phyloP scores from a whole-genome alignment of 2,113 vertebrate species.

The Nycticorax nycticorax region DNA sequence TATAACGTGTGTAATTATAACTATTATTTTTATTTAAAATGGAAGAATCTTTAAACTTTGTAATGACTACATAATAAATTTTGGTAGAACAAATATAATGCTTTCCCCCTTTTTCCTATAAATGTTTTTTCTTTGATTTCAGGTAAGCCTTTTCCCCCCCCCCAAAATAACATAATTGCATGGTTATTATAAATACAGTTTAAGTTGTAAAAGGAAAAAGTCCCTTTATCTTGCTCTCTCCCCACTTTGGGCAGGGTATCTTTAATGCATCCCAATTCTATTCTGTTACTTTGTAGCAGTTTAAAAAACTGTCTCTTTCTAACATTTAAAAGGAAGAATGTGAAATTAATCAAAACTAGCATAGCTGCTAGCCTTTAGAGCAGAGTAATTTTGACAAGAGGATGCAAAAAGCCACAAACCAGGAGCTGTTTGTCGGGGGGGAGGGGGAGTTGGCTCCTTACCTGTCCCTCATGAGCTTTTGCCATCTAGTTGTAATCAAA shows the following conservation, averaged over 20 bases:
- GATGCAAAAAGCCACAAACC: background rate
- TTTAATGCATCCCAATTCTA: background rate
- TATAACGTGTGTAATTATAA: slow-evolving; percentile 76
- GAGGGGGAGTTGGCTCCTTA: background rate
- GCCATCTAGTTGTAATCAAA: background rate
- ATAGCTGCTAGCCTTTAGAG: background rate
- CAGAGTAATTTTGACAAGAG: background rate
- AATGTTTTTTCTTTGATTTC: slow-evolving; percentile 59
- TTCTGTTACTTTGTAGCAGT: background rate
- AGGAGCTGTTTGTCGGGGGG: background rate
- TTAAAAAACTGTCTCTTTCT: background rate
- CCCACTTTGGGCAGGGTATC: background rate
- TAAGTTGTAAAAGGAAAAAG: background rate
- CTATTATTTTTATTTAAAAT: slow-evolving; percentile 85
- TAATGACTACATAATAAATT: slow-evolving; percentile 92
- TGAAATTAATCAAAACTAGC: background rate
- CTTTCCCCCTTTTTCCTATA: slow-evolving; percentile 65
- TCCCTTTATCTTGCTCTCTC: background rate
- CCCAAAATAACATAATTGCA: background rate
- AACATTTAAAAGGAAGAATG: background rate
- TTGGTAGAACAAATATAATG: slow-evolving; percentile 87
- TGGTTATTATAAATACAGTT: slow-evolving; percentile 49
- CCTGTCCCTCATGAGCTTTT: background rate
- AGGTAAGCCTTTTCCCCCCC: slow-evolving; percentile 12
- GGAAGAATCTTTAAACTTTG: slow-evolving; percentile 88